These are phyloP conservation scores for Petromus typicus DNA, from an alignment of 2,113 vertebrate species.

Conservation along the genomic window DNA sequence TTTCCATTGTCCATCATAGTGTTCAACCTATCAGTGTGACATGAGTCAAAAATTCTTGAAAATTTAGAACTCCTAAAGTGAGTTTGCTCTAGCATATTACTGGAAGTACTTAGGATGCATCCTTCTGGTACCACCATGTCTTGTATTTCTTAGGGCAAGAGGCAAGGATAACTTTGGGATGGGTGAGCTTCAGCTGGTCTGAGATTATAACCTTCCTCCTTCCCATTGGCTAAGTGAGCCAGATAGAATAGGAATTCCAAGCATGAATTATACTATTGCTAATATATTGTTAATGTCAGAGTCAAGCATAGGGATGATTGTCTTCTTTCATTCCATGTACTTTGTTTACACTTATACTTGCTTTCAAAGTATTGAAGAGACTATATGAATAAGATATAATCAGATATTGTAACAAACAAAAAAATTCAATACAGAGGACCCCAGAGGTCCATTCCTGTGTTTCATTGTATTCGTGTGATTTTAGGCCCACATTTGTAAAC, in stretches of 20 bases:
- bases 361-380: slow-evolving; percentile 12
- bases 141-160: background rate
- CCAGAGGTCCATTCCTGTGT: background rate
- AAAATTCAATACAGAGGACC: background rate
- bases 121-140: background rate
- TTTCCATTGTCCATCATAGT: background rate
- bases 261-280: background rate
- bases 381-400: background rate
- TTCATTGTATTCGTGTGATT: background rate
- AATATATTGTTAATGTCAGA: background rate
- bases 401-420: background rate
- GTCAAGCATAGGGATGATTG: background rate
- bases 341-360: background rate
- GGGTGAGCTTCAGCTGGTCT: background rate
- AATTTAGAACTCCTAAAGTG: background rate
- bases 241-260: background rate
- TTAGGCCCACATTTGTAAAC: background rate
- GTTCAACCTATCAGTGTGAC: background rate
- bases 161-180: background rate
- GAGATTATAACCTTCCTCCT: background rate
- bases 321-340: background rate
- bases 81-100: background rate
- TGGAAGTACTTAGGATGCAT: background rate
- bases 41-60: slow-evolving; percentile 9
- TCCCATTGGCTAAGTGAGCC: background rate